Evolutionary conservation across 2,113 vertebrate genomes (phyloP).

Genomic region (Thomomys bottae): DNA sequence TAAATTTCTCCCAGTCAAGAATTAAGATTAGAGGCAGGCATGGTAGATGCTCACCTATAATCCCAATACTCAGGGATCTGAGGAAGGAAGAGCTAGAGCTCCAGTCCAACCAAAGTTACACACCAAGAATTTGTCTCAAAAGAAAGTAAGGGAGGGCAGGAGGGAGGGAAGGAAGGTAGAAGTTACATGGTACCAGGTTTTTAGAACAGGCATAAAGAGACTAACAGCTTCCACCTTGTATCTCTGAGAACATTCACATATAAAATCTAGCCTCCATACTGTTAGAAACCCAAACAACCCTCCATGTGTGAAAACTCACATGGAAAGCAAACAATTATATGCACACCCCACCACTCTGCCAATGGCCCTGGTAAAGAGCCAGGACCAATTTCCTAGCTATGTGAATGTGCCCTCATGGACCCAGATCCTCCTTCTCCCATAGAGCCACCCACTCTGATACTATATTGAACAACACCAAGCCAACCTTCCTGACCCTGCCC

Average conservation of each 20-base stretch:
- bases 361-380: neutral
- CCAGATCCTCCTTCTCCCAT: neutral
- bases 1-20: neutral
- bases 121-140: no score
- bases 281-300: neutral
- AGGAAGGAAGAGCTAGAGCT: no score
- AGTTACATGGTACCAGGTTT: neutral
- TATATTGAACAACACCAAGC: neutral
- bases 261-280: neutral
- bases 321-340: neutral
- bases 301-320: neutral
- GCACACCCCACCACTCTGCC: neutral
- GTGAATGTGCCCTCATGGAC: neutral
- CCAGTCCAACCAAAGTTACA: no score
- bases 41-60: no score
- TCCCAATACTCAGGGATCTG: neutral
- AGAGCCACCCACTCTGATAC: neutral
- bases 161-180: no score
- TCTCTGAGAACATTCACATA: neutral
- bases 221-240: neutral
- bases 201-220: neutral
- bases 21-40: neutral
- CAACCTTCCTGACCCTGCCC: neutral
- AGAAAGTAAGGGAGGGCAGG: neutral
- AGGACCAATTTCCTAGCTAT: neutral